Evolutionary conservation across 2,113 vertebrate genomes (phyloP), one percentile per base, ranked within the genome.

Genomic region (Calyptomena viridis): DNA sequence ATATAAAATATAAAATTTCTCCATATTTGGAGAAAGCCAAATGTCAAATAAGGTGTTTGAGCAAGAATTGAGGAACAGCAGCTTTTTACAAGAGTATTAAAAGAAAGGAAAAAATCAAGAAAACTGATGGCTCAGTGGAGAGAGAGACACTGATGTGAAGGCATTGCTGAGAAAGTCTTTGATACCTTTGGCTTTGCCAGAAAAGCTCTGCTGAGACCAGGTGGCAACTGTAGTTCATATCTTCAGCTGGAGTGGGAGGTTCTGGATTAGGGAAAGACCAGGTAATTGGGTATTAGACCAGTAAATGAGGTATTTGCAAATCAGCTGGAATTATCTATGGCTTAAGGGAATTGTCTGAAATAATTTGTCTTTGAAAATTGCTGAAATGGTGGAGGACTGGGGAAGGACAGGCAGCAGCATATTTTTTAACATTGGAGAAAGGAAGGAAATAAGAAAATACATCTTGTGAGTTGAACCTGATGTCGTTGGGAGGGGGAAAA

Each of bases 151-250:
- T 42, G 23, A 1, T 15, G 30, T 23, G 21, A 58, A 67, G 50
- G 33, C 56, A 12, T 5, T 67, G 50, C 69, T n/a, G 75, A 58
- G 35, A 59, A 20, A 20, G 40, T 35, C 11, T 4, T 30, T 21
- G 17, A 23, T 30, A 56, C n/a, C 10, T 84, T 85, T 73, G 71
- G 16, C 37, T 88, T 59, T 76, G 22, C 11, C n/a, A 50, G 52
- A 1, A 83, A 74, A 90, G 28, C 46, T 46, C 72, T 64, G 27
- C 75, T 66, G 31, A 76, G 76, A 35, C 25, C 72, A 39, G 8
- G 5, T 59, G 49, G 18, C 13, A 50, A 0, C 66, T 1, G 0
- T 21, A 37, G 37, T 31, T 60, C 52, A 3, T 67, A 4, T 23
- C 53, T 85, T 63, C 62, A 39, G 14, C 21, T 50, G 23, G 42